A percentile compares a stretch with the other conserved stretches of the same genome.
These are phyloP conservation scores for Eumacrocentrus americanus DNA, from an alignment of 2,888 invertebrate genomes.

Conservation along the genomic window DNA sequence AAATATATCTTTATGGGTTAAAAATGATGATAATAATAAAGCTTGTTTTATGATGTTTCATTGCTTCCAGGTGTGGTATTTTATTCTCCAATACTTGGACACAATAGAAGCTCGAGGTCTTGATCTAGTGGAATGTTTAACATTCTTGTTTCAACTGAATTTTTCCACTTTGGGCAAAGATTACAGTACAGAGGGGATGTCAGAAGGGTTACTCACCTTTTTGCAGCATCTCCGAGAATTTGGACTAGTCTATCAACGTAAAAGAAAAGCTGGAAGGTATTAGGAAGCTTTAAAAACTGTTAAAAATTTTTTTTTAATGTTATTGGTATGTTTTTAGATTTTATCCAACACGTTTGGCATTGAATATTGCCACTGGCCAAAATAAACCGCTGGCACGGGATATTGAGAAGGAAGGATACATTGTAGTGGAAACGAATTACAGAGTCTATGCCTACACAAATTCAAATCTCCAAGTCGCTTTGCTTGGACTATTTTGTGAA, in stretches of 20 bases:
- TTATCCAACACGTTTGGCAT: slow-evolving; percentile 91
- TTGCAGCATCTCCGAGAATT: slow-evolving; percentile 96
- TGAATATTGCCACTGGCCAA: slow-evolving; percentile 78
- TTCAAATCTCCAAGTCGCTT: slow-evolving; percentile 88
- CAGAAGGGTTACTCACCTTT: slow-evolving; percentile 83
- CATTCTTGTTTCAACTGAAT: slow-evolving; percentile 95
- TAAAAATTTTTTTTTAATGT: no score
- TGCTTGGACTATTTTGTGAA: slow-evolving; percentile 92
- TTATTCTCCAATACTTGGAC: slow-evolving; percentile 93
- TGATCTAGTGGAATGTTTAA: slow-evolving; percentile 88
- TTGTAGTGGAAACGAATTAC: slow-evolving; percentile 96
- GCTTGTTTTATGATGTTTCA: not conserved
- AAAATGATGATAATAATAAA: no score
- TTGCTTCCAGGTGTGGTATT: slow-evolving; percentile 82
- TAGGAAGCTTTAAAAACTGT: not conserved
- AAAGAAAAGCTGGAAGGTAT: slow-evolving; percentile 67
- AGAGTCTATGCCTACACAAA: slow-evolving; percentile 96
- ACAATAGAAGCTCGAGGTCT: slow-evolving; percentile 87
- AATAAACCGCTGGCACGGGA: slow-evolving; percentile 59
- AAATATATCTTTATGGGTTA: no score
- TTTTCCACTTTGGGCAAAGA: slow-evolving; percentile 95
- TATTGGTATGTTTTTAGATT: no score
- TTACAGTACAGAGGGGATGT: slow-evolving; percentile 95
- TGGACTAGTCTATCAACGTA: slow-evolving; percentile 95
- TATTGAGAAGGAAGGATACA: slow-evolving; percentile 71